These are phyloP conservation scores for Adrianichthys oophorus DNA, from an alignment of 2,797 vertebrate genomes.

Conservation along the genomic window DNA sequence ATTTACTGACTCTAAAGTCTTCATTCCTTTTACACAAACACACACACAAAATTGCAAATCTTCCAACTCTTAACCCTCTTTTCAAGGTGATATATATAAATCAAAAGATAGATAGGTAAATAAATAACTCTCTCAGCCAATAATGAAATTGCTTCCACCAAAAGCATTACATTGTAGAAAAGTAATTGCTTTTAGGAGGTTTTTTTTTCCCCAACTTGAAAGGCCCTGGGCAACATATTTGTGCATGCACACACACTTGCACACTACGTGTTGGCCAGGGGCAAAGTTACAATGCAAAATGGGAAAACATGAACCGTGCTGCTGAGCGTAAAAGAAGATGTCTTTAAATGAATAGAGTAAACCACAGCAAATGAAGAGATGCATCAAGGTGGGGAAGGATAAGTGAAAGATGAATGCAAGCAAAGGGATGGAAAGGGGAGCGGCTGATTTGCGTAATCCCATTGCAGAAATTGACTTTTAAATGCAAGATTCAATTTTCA, in stretches of 20 bases:
- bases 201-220: conserved; percentile 33
- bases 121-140: conserved; percentile 68
- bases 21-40: conserved; percentile 52
- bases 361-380: conserved; percentile 80
- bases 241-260: conserved; percentile 9
- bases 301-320: conserved; percentile 71
- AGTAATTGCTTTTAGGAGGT: conserved; percentile 78
- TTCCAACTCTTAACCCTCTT: conserved; percentile 14
- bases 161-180: conserved; percentile 67
- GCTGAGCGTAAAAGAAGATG: conserved; percentile 71
- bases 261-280: conserved; percentile 35
- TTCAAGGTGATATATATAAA: conserved; percentile 56
- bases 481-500: conserved; percentile 82
- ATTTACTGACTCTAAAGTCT: conserved; percentile 31
- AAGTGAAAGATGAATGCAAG: conserved; percentile 68
- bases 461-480: conserved; percentile 83
- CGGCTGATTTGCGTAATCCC: conserved; percentile 82
- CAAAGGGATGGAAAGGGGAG: conserved; percentile 56
- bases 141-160: conserved; percentile 63
- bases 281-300: conserved; percentile 76
- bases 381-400: conserved; percentile 74
- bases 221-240: conserved; percentile 40
- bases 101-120: conserved; percentile 65
- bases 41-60: conserved; percentile 39
- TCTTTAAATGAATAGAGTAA: conserved; percentile 81